phyloP scores from a whole-genome alignment of 2,797 vertebrate genomes.

The Sebastes umbrosus region DNA sequence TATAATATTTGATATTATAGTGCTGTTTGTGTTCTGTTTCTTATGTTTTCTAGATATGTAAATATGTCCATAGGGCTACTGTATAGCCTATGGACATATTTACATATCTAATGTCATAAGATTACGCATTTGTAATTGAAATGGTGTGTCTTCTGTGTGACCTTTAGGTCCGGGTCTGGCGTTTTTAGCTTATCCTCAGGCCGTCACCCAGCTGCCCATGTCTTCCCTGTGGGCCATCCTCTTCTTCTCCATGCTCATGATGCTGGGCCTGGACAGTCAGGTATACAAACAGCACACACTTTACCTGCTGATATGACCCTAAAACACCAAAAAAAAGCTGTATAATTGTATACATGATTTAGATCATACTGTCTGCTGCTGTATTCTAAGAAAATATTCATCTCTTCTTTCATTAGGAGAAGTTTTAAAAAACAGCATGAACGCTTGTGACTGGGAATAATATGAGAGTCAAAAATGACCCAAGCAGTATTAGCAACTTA shows the following conservation, averaged over 20 bases:
- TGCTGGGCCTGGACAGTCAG: conserved; percentile 94
- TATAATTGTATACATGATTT: neutral
- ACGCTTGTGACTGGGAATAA: neutral
- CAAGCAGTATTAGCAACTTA: neutral
- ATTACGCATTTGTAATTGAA: neutral
- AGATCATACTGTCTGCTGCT: neutral
- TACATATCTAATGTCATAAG: neutral
- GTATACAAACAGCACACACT: conserved; percentile 33
- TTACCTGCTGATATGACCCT: neutral
- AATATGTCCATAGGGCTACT: neutral
- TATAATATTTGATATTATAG: neutral
- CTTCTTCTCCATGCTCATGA: conserved; percentile 95
- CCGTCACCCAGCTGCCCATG: conserved; percentile 90
- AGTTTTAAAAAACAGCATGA: neutral
- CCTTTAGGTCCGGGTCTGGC: conserved; percentile 89
- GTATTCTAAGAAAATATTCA: neutral
- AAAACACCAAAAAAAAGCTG: neutral
- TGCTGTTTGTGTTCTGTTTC: neutral
- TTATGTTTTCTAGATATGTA: neutral
- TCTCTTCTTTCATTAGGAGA: neutral
- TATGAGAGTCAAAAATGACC: neutral
- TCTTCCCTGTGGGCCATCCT: conserved; percentile 92
- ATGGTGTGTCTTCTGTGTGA: neutral
- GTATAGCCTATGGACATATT: too few relatives aligned
- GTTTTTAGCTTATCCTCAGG: conserved; percentile 92